These are phyloP conservation scores for Mormyrus hasselquistii DNA, from an alignment of 2,797 vertebrate genomes.

Conservation along the genomic window DNA sequence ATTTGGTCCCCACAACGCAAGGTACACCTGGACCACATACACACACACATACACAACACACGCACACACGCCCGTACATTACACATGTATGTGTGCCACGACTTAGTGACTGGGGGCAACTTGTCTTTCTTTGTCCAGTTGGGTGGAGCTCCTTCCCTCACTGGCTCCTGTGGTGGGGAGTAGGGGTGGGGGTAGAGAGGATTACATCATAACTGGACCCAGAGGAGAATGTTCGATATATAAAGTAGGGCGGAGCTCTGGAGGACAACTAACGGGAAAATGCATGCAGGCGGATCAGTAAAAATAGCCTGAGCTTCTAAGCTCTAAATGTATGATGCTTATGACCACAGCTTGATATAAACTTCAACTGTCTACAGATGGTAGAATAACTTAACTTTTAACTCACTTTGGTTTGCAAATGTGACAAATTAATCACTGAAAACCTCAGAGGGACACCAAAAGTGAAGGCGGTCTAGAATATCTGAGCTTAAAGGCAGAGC, in stretches of 20 bases:
- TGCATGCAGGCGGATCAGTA: neutral
- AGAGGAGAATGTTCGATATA: neutral
- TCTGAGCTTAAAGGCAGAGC: neutral
- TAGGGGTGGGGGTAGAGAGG: neutral
- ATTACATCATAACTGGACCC: neutral
- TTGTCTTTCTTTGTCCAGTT: slow-evolving; percentile 75
- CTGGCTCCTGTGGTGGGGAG: slow-evolving; percentile 54
- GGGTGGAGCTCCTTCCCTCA: slow-evolving; percentile 65
- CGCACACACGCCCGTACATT: slow-evolving; percentile 47
- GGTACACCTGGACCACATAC: neutral
- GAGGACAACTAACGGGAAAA: neutral
- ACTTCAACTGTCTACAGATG: neutral
- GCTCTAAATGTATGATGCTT: neutral
- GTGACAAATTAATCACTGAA: neutral
- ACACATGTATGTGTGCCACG: slow-evolving; percentile 74
- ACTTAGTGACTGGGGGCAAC: slow-evolving; percentile 66
- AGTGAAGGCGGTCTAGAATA: neutral
- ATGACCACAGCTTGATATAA: neutral
- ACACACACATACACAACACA: neutral
- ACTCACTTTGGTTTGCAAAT: neutral
- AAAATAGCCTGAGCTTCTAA: neutral
- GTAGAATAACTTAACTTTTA: neutral
- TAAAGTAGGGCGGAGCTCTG: neutral
- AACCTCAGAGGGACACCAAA: neutral
- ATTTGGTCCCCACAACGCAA: neutral